These are phyloP conservation scores for Oplegnathus fasciatus DNA, from an alignment of 2,113 vertebrate species.

Conservation along the genomic window DNA sequence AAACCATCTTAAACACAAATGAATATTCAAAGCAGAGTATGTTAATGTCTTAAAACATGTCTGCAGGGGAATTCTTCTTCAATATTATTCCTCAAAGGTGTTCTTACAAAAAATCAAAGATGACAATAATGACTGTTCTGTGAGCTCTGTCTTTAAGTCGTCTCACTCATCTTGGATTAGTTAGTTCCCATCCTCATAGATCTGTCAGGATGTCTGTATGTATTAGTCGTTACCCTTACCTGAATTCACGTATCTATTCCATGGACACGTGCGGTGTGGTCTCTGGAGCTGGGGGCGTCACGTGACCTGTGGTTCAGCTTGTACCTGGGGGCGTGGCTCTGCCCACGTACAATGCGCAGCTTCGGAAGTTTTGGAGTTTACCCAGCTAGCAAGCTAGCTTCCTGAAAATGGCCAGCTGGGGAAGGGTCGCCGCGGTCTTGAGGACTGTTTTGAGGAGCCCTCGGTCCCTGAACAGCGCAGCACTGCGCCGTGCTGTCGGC, in stretches of 20 bases:
- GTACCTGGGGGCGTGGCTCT: neutral
- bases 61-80: neutral
- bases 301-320: neutral
- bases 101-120: no score
- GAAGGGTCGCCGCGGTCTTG: constrained; percentile 33
- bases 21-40: neutral
- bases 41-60: neutral
- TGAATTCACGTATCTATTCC: neutral
- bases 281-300: neutral
- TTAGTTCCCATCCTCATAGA: neutral
- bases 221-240: no score
- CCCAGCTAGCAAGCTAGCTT: neutral
- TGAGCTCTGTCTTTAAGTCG: neutral
- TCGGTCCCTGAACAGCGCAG: neutral
- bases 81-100: no score
- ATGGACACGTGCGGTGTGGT: neutral
- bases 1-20: neutral
- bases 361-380: constrained; percentile 40
- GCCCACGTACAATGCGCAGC: neutral
- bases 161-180: no score
- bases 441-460: constrained; percentile 28
- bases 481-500: constrained; percentile 23
- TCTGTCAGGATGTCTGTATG: neutral
- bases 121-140: neutral
- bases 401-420: constrained; percentile 72